Percentiles rank a stretch among this genome's conserved stretches.
phyloP scores from a whole-genome alignment of 2,888 invertebrate genomes.

The Watsonalla binaria region DNA sequence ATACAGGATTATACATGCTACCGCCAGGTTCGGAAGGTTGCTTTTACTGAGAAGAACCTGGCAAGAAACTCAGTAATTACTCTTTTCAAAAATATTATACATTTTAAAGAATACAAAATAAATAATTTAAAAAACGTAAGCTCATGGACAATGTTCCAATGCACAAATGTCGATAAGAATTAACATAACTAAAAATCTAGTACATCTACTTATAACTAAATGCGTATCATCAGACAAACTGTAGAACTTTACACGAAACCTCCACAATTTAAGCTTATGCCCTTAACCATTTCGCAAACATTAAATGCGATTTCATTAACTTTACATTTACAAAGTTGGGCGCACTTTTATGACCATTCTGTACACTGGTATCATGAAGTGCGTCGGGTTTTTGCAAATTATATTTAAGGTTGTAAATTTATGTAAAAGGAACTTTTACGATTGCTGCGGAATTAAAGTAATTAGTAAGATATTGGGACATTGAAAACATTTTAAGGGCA shows the following conservation, averaged over 20 bases:
- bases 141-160: no score
- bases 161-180: no score
- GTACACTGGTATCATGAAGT: constrained; percentile 16
- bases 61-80: not conserved
- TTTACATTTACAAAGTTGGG: constrained; percentile 10
- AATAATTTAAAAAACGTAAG: no score
- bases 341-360: constrained; percentile 11
- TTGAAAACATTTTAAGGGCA: not conserved
- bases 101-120: no score
- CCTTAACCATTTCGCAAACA: not conserved
- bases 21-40: no score
- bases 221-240: no score
- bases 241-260: no score
- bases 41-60: not conserved
- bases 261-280: no score
- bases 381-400: not conserved
- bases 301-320: constrained; percentile 19
- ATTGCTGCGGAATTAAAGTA: constrained; percentile 10
- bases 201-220: no score
- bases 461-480: constrained; percentile 16
- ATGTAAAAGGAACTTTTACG: constrained; percentile 19
- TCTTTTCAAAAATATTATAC: no score
- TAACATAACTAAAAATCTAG: no score
- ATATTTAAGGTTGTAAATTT: constrained; percentile 24
- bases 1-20: no score